Percentiles rank a stretch among this genome's conserved stretches.
These are phyloP conservation scores for Drosophila tripunctata DNA, from an alignment of 2,888 invertebrate species.

Conservation along the genomic window DNA sequence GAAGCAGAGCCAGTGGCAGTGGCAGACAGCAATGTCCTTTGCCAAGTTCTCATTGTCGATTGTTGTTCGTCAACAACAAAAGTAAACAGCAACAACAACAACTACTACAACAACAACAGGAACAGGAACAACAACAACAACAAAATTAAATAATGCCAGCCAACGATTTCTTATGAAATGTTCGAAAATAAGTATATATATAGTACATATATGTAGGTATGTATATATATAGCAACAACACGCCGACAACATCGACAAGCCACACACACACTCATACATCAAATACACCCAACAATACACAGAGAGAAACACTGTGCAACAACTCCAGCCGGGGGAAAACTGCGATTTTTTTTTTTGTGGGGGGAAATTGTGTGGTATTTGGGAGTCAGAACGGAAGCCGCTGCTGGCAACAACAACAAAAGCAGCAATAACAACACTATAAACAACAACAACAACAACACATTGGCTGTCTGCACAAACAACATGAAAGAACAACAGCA, in stretches of 20 bases:
- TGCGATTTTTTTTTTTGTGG: constrained; percentile 6
- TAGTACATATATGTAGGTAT: too few relatives aligned
- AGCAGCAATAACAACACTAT: constrained; percentile 19
- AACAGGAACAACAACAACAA: constrained; percentile 22
- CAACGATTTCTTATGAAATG: constrained; percentile 62
- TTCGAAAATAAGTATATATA: constrained; percentile 56
- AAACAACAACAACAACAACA: constrained; percentile 26
- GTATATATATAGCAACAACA: constrained; percentile 20
- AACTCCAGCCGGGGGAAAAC: constrained; percentile 18
- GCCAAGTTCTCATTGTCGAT: constrained; percentile 41
- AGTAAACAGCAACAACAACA: constrained; percentile 35
- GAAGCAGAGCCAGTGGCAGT: constrained; percentile 3
- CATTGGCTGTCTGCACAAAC: not conserved
- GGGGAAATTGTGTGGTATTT: constrained; percentile 7
- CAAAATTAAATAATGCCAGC: constrained; percentile 56
- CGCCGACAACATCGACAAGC: constrained; percentile 18
- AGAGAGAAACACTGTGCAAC: not conserved
- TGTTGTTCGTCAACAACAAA: constrained; percentile 56
- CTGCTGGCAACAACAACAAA: constrained; percentile 31
- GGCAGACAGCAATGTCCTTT: constrained; percentile 4
- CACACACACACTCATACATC: constrained; percentile 31
- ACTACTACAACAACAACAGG: constrained; percentile 9
- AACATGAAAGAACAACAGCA: constrained; percentile 20
- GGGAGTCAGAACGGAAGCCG: constrained; percentile 61
- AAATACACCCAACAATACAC: constrained; percentile 30